Evolutionary conservation across 2,113 vertebrate species (phyloP), one percentile per base, ranked within the genome.

Genomic region (Oryzias celebensis): DNA sequence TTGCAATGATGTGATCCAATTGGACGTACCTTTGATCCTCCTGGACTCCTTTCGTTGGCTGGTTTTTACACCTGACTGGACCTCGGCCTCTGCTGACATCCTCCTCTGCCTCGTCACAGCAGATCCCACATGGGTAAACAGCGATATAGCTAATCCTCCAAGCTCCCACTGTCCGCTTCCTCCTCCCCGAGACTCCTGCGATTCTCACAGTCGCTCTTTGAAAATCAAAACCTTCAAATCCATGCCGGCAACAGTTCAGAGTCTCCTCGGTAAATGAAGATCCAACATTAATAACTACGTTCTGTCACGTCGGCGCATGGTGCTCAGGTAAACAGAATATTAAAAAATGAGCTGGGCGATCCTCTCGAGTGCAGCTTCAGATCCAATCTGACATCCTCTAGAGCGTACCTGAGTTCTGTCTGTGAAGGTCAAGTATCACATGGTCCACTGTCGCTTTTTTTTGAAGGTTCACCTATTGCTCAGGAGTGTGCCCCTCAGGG

Each of bases 61-160:
- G 96, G 95, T 94, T 96, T 97, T 98, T 91, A 97, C 94, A 94
- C 96, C 96, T 88, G 94, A 92, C 94, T 97, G 96, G 92, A 95
- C 92, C 93, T 99, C 96, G 93, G 96, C 94, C 95, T 98, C 96
- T 92, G 97, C 95, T 81, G 91, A 92, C 91, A 91, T 91, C 87
- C 88, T 91, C 88, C 89, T 78, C 89, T 51, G 53, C 81, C 71
- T 66, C 65, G 84, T 89, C 77, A 89, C 83, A 80, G 83, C 84
- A 79, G 87, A 81, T 89, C 83, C 86, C 87, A 73, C 90, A 90
- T 91, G 81, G 78, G 86, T 70, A 82, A 62, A 77, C 85, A 80
- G 80, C 74, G 56, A 77, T 56, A 70, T 49, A 62, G 71, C 83
- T 70, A 77, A 75, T 87, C 85, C 82, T 72, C 66, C 66, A 50